phyloP scores from a whole-genome alignment of 2,888 invertebrate genomes.

The Tanytarsus gracilentus region DNA sequence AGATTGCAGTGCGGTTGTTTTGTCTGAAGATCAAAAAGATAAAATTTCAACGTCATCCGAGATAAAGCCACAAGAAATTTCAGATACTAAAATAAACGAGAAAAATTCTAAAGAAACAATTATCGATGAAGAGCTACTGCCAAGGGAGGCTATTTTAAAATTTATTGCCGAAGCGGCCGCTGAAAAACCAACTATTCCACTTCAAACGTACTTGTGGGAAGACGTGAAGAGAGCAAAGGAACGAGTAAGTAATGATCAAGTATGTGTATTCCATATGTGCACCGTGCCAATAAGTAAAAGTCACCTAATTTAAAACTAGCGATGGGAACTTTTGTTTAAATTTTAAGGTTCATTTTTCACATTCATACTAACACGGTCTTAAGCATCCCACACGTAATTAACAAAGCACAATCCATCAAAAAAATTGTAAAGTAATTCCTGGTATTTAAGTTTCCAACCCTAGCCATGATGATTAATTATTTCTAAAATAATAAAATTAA shows the following conservation, averaged over 20 bases:
- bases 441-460: not conserved
- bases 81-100: conserved; percentile 40
- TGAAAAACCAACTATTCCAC: conserved; percentile 53
- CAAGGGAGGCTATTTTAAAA: conserved; percentile 35
- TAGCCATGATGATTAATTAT: not conserved
- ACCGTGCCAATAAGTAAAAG: not conserved
- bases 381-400: too few relatives aligned
- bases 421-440: not conserved
- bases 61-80: conserved; percentile 35
- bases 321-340: not conserved
- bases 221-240: conserved; percentile 61
- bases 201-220: conserved; percentile 75
- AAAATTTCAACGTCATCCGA: conserved; percentile 37
- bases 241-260: conserved; percentile 38
- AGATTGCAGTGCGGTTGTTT: conserved; percentile 34
- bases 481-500: not conserved
- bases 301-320: not conserved
- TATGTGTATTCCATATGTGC: conserved; percentile 12
- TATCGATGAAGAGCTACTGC: conserved; percentile 37
- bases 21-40: conserved; percentile 39
- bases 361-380: too few relatives aligned
- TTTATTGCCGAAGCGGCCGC: conserved; percentile 34
- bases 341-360: too few relatives aligned
- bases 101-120: conserved; percentile 31
- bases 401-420: not conserved